Conservation (phyloP, 2,888 invertebrate species). For the Sthenelais limicola region DNA sequence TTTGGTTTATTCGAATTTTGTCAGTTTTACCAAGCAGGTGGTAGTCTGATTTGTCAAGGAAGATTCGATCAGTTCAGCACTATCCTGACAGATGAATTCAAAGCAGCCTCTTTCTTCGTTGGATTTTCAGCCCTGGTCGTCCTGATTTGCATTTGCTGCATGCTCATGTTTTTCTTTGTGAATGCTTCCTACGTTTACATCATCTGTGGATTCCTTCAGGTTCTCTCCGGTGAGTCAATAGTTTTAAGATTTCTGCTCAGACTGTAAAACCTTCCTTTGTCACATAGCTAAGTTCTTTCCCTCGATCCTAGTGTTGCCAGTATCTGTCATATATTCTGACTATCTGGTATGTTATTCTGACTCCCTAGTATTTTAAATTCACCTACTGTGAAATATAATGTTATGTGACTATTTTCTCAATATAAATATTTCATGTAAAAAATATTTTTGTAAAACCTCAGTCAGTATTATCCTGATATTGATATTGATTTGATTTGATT, state of each 20-base stretch:
- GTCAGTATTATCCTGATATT: too few species aligned
- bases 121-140: constrained; percentile 87
- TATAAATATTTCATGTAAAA: too few species aligned
- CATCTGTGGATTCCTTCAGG: constrained; percentile 95
- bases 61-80: constrained; percentile 80
- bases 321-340: too few species aligned
- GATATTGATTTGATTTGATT: too few species aligned
- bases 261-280: not conserved
- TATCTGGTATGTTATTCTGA: too few species aligned
- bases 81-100: constrained; percentile 87
- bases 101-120: constrained; percentile 89
- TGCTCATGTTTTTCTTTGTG: constrained; percentile 94
- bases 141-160: constrained; percentile 86
- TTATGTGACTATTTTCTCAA: too few species aligned
- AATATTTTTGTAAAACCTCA: too few species aligned
- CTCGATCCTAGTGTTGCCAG: too few species aligned
- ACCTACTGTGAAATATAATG: too few species aligned
- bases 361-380: too few species aligned
- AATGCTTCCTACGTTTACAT: constrained; percentile 92
- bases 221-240: constrained; percentile 86
- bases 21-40: constrained; percentile 74
- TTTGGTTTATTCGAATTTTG: constrained; percentile 95
- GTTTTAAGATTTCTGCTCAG: not conserved
- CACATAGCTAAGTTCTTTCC: too few species aligned
- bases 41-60: constrained; percentile 81